Base-by-base conservation (phyloP, 2,797 vertebrate species). In the Eleutherodactylus coqui region DNA sequence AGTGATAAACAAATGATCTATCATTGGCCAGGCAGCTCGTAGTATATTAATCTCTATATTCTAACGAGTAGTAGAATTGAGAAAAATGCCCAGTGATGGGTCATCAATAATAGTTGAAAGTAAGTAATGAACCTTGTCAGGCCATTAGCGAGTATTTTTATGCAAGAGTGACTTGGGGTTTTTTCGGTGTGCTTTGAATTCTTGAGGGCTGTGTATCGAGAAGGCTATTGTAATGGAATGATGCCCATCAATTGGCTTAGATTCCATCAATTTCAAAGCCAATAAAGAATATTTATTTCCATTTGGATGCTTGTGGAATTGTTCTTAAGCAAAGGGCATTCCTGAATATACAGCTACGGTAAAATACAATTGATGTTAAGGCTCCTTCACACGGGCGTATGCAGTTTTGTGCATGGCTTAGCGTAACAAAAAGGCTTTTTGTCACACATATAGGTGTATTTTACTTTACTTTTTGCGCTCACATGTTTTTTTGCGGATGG, bases 101-200 rank as follows among this genome's bases (percentile, higher is more conserved):
- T 75, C 81, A 87, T 87, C 86, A 87, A 84, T 87, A 84, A 84
- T 58, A 45, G 53, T 75, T 80, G 82, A 67, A 79, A 47, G 32
- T 84, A 84, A 84, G n/a, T 84, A 87, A 87, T 87, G 67, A 76
- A 76, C 55, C 45, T 83, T 86, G 85, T 87, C 82, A 84, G 69
- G 47, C 86, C 76, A 84, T 87, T 87, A 87, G 67, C 76, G 13
- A n/a, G 49, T n/a, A 75, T 87, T 84, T 75, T 87, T 83, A 87
- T 87, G 76, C 82, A 87, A 84, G 67, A 64, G 69, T 79, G 82
- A 87, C 75, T 87, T 87, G 69, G 73, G 80, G 86, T 79, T 83
- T 79, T 58, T 64, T 60, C 75, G 83, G 75, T 83, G 58, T 86
- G 73, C 76, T 38, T 60, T 83, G 79, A 69, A 83, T 75, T 58